A percentile compares a stretch with the other conserved stretches of the same genome.
Evolutionary conservation across 2,888 invertebrate species (phyloP).

Genomic region (Hirtodrosophila duncani): DNA sequence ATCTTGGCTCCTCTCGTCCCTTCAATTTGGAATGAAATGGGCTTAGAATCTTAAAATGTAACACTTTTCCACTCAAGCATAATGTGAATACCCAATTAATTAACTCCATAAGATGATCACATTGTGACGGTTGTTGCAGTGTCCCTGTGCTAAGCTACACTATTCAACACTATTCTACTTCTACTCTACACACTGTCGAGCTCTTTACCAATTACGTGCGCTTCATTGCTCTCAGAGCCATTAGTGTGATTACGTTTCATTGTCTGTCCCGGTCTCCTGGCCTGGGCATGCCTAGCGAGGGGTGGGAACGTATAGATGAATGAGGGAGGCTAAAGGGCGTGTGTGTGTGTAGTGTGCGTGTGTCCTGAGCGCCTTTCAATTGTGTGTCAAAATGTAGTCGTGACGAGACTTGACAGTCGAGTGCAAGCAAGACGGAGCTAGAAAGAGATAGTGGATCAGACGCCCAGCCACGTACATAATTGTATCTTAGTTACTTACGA

Average conservation of each 20-base stretch:
- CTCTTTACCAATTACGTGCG: constrained; percentile 73
- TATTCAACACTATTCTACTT: constrained; percentile 36
- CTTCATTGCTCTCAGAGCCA: constrained; percentile 72
- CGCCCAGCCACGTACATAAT: constrained; percentile 68
- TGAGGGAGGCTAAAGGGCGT: not conserved
- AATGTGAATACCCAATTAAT: too few species aligned
- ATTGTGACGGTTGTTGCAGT: too few species aligned
- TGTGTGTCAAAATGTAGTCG: constrained; percentile 72
- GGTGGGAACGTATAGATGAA: too few species aligned
- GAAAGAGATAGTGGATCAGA: constrained; percentile 16
- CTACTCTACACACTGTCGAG: constrained; percentile 45
- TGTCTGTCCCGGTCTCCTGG: constrained; percentile 57
- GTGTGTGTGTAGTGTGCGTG: constrained; percentile 42
- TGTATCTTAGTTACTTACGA: constrained; percentile 72
- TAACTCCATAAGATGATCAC: too few species aligned
- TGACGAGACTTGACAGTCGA: constrained; percentile 65
- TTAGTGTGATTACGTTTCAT: constrained; percentile 72
- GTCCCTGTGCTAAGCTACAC: too few species aligned
- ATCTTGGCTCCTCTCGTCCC: too few species aligned
- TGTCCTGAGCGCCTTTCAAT: constrained; percentile 59
- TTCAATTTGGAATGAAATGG: too few species aligned
- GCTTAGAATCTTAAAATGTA: too few species aligned
- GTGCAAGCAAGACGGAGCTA: constrained; percentile 6
- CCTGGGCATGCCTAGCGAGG: constrained; percentile 21
- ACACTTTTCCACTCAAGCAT: too few species aligned